Evolutionary conservation across 2,888 invertebrate species (phyloP).

Genomic region (Heteropelma amictum): DNA sequence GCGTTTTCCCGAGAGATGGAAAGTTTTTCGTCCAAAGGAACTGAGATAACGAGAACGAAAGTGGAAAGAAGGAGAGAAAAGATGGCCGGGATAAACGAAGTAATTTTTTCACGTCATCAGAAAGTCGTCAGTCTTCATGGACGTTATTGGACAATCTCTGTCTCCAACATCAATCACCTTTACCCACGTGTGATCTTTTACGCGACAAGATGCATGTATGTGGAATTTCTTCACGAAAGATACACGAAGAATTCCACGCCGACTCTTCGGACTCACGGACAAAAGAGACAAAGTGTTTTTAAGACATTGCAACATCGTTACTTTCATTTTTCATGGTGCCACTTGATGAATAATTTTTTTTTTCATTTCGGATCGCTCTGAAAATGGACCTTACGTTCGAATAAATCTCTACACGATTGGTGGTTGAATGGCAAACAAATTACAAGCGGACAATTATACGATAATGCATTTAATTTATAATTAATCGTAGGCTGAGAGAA

Average conservation of each 20-base stretch:
- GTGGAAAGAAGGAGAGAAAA: conserved; percentile 4
- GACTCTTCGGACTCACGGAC: not conserved
- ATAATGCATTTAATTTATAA: too few relatives aligned
- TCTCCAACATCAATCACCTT: conserved; percentile 58
- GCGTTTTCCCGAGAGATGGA: conserved; percentile 35
- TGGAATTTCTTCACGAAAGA: conserved; percentile 11
- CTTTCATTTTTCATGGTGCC: too few relatives aligned
- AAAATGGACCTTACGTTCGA: too few relatives aligned
- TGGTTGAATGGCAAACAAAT: too few relatives aligned
- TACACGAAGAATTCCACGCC: not conserved
- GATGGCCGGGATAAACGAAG: conserved; percentile 42
- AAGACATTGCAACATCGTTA: too few relatives aligned
- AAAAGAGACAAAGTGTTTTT: not conserved
- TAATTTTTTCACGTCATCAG: conserved; percentile 59
- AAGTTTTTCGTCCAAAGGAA: conserved; percentile 32
- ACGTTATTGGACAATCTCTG: conserved; percentile 58
- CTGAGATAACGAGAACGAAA: conserved; percentile 8
- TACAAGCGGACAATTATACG: too few relatives aligned
- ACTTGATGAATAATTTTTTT: too few relatives aligned
- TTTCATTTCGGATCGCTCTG: too few relatives aligned
- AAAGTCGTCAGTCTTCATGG: conserved; percentile 58
- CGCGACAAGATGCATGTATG: conserved; percentile 22
- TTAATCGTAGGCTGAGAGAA: too few relatives aligned
- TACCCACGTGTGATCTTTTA: conserved; percentile 28
- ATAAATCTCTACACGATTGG: too few relatives aligned